Percentiles rank a stretch among this genome's conserved stretches.
These are phyloP conservation scores for Arnoldichthys spilopterus DNA, from an alignment of 2,797 vertebrate genomes.

Conservation along the genomic window DNA sequence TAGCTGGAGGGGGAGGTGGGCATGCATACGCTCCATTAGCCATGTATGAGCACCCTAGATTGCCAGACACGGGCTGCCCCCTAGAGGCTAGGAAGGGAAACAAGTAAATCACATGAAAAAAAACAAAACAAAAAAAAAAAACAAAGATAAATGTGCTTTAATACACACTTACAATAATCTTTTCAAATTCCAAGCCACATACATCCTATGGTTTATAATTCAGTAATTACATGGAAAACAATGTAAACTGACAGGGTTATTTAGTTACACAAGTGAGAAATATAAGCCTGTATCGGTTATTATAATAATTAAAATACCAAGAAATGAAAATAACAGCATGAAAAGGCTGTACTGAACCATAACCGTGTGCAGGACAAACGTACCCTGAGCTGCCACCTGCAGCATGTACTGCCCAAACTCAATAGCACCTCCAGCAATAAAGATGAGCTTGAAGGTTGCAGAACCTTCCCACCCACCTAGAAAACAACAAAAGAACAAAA, in stretches of 20 bases:
- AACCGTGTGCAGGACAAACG: too few relatives aligned
- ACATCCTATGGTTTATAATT: too few relatives aligned
- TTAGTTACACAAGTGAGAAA: too few relatives aligned
- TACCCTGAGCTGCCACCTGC: conserved; percentile 94
- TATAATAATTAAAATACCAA: too few relatives aligned
- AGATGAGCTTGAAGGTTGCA: conserved; percentile 86
- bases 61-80: conserved; percentile 86
- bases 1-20: conserved; percentile 85
- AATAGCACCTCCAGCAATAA: conserved; percentile 91
- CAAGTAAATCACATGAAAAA: not conserved
- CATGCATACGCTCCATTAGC: conserved; percentile 88
- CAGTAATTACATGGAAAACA: too few relatives aligned
- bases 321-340: too few relatives aligned
- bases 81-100: conserved; percentile 82
- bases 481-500: not conserved
- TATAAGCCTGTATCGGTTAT: too few relatives aligned
- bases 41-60: conserved; percentile 89
- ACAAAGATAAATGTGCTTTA: not conserved
- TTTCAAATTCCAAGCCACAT: too few relatives aligned
- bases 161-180: too few relatives aligned
- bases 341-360: too few relatives aligned
- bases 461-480: conserved; percentile 95
- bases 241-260: too few relatives aligned
- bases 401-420: conserved; percentile 97
- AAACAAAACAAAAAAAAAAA: not conserved